Evolutionary conservation across 1,140 invertebrate species (phyloP).

Genomic region (Cydia pomonella): DNA sequence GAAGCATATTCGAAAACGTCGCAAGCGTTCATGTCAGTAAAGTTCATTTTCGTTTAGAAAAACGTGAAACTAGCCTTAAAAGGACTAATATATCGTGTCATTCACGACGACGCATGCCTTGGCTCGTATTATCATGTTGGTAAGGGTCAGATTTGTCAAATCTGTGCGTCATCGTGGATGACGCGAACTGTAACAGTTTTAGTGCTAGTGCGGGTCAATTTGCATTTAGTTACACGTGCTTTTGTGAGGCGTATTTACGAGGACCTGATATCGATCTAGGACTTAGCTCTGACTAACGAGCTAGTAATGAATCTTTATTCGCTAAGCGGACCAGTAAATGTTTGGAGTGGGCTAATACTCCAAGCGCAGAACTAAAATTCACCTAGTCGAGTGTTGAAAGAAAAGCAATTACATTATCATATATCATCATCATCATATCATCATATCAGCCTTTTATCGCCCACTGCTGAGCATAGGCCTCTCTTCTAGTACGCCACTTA

Average conservation of each 20-base stretch:
- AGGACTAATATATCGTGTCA: no score
- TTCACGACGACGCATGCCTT: no score
- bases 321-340: background rate
- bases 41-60: background rate
- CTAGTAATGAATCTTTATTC: background rate
- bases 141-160: no score
- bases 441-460: no score
- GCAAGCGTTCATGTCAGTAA: background rate
- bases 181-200: constrained; percentile 17
- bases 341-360: background rate
- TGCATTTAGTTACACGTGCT: constrained; percentile 30
- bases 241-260: background rate
- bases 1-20: background rate
- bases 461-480: no score
- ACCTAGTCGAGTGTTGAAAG: no score
- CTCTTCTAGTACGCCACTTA: no score
- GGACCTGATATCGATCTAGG: background rate
- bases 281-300: background rate
- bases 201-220: constrained; percentile 5
- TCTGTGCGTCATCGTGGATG: no score
- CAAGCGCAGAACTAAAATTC: background rate
- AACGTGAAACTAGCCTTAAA: background rate
- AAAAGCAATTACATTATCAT: no score
- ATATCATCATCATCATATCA: no score
- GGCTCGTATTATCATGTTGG: no score